These are phyloP conservation scores for Creontiades dilutus DNA, from an alignment of 2,888 invertebrate species.

Conservation along the genomic window DNA sequence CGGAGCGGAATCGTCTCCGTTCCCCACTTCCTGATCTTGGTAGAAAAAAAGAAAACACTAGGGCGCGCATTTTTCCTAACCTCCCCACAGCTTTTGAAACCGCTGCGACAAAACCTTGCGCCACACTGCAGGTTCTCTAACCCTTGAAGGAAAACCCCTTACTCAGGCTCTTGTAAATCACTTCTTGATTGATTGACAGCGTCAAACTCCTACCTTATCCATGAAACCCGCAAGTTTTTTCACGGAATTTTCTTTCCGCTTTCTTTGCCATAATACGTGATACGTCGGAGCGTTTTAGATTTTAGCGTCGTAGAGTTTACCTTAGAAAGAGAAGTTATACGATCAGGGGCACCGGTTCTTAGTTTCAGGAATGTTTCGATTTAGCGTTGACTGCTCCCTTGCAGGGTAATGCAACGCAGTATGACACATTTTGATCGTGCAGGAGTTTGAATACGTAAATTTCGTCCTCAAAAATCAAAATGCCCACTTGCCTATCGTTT, in stretches of 20 bases:
- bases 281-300: not conserved
- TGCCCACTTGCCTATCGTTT: no score
- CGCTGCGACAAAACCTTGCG: slow-evolving; percentile 37
- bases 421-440: no score
- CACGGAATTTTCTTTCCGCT: not conserved
- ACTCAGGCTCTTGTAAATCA: slow-evolving; percentile 14
- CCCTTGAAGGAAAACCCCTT: not conserved
- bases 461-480: no score
- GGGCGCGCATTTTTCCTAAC: not conserved
- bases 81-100: not conserved
- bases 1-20: not conserved
- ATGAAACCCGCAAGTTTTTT: not conserved
- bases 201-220: not conserved
- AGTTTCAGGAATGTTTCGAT: no score
- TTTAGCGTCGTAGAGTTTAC: not conserved
- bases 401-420: no score
- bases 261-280: no score
- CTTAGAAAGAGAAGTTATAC: not conserved
- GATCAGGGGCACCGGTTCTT: no score
- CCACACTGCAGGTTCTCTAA: slow-evolving; percentile 24
- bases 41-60: not conserved
- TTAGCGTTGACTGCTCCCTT: no score
- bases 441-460: no score
- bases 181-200: slow-evolving; percentile 27
- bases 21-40: not conserved